phyloP scores from a whole-genome alignment of 2,113 vertebrate genomes.

The Rhadina sibilatrix region DNA sequence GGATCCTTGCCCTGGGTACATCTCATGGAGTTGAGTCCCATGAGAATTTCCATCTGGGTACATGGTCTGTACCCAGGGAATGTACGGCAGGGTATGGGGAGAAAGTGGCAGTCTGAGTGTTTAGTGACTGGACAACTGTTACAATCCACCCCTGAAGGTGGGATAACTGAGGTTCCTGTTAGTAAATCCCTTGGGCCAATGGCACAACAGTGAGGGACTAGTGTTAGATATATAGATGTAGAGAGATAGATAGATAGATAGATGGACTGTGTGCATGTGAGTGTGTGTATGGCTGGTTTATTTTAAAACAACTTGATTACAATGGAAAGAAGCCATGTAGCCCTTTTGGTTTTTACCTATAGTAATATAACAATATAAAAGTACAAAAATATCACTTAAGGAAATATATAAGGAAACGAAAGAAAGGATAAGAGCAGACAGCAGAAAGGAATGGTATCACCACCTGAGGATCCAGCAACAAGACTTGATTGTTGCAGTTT shows the following conservation, averaged over 20 bases:
- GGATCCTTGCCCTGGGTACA: not conserved
- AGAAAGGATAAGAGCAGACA: not conserved
- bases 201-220: not conserved
- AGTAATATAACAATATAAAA: not conserved
- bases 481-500: not conserved
- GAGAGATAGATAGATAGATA: not conserved
- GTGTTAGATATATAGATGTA: not conserved
- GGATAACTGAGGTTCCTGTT: not conserved
- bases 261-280: not conserved
- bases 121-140: not conserved
- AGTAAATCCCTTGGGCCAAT: not conserved
- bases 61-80: too few relatives aligned
- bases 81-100: not conserved
- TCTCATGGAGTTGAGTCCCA: not conserved
- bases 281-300: not conserved
- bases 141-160: not conserved
- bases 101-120: not conserved
- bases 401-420: not conserved
- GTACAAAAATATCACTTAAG: not conserved
- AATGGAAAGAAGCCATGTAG: not conserved
- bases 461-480: not conserved
- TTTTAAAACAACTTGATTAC: not conserved
- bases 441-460: not conserved
- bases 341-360: not conserved
- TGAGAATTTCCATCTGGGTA: not conserved